phyloP scores from a whole-genome alignment of 2,888 invertebrate genomes.

The Leptinotarsa juncta region DNA sequence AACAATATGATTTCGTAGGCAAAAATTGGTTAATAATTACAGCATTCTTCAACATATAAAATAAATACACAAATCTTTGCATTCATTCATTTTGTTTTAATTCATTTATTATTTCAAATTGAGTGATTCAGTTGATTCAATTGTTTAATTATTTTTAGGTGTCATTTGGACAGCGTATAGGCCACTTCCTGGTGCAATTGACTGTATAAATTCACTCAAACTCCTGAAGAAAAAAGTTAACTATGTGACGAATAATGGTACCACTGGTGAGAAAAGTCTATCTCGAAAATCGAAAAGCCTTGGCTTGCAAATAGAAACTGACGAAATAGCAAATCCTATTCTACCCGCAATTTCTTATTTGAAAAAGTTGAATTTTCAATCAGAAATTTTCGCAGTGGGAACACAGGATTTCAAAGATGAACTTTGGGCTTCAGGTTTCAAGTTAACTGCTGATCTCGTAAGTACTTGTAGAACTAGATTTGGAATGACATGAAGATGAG shows the following conservation, averaged over 20 bases:
- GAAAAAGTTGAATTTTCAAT: conserved; percentile 23
- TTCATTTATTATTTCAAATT: not conserved
- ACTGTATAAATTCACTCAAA: conserved; percentile 31
- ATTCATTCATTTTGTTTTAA: not conserved
- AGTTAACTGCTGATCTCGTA: conserved; percentile 29
- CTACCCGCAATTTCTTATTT: conserved; percentile 20
- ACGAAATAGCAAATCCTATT: conserved; percentile 26
- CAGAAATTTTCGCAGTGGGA: conserved; percentile 24
- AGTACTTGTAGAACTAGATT: conserved; percentile 1
- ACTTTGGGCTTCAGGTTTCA: conserved; percentile 20
- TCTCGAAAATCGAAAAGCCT: conserved; percentile 1
- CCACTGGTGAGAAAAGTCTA: not conserved
- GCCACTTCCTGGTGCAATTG: conserved; percentile 26
- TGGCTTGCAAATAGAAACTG: conserved; percentile 21
- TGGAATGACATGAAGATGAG: fast-evolving
- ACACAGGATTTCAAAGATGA: conserved; percentile 19
- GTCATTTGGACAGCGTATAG: conserved; percentile 27
- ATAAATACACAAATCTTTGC: too few relatives aligned
- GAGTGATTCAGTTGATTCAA: not conserved
- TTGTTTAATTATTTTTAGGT: conserved; percentile 11
- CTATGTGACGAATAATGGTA: conserved; percentile 30
- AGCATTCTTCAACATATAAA: too few relatives aligned
- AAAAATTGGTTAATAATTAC: too few relatives aligned
- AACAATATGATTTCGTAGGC: too few relatives aligned
- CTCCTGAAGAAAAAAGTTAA: conserved; percentile 27